phyloP scores from a whole-genome alignment of 2,113 vertebrate genomes.

The Proteles cristata region DNA sequence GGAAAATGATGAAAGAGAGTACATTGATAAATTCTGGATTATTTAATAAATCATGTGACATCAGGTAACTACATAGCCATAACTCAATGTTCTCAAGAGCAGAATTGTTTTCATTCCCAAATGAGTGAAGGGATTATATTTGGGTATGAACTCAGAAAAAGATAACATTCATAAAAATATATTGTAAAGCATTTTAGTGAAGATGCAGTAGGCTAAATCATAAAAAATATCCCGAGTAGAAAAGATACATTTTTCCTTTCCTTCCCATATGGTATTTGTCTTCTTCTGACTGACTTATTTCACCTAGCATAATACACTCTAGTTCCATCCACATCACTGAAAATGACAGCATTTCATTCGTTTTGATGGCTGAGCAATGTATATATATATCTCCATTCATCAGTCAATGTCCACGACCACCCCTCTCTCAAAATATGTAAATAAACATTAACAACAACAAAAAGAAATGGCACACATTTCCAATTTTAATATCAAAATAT shows the following conservation, averaged over 20 bases:
- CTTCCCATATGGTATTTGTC: too few relatives aligned
- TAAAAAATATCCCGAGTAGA: background rate
- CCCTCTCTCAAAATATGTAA: too few relatives aligned
- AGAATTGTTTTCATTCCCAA: background rate
- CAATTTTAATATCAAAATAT: background rate
- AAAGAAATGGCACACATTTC: background rate
- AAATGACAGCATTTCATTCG: too few relatives aligned
- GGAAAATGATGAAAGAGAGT: background rate
- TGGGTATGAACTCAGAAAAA: background rate
- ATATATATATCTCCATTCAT: too few relatives aligned
- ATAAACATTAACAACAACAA: too few relatives aligned
- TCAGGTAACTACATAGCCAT: background rate
- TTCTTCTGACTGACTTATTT: too few relatives aligned
- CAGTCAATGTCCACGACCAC: too few relatives aligned
- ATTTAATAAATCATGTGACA: background rate
- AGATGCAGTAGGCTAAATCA: background rate
- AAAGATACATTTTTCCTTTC: background rate
- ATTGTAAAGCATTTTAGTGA: background rate
- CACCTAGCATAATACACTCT: too few relatives aligned
- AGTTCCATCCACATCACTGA: too few relatives aligned
- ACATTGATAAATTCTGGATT: background rate
- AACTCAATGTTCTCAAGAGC: too few relatives aligned
- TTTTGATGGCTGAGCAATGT: too few relatives aligned
- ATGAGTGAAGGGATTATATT: background rate
- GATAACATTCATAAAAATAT: background rate